Evolutionary conservation across 2,888 invertebrate species (phyloP), one percentile per base, ranked within the genome.

Genomic region (Busseola fusca): DNA sequence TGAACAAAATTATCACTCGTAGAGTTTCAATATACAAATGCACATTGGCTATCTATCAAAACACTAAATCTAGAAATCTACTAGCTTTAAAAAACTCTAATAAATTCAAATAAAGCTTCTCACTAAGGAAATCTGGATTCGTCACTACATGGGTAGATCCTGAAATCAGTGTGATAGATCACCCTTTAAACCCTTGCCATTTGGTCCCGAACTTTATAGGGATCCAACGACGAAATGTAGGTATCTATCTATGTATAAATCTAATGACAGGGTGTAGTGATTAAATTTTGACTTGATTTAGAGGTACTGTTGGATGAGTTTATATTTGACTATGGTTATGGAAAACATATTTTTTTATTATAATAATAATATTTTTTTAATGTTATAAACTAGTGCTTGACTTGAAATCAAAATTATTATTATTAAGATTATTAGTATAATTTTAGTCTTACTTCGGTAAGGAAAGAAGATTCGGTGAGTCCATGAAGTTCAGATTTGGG

Each of bases 161-260:
- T 50, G 58, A 64, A 81, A 80, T 81, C 78, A 62, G 72, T 64
- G 78, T 80, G 73, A 81, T 58, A 42, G 78, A 80, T 80, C 48
- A 16, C 64, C 58, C 40, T 64, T 73, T 50, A 60, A 64, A 58
- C 59, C 57, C n/a, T 37, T 27, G 16, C 52, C 25, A 21, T 65
- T 73, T 58, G 54, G 64, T 48, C 30, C 48, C 62, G 37, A 7
- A 45, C 27, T 81, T 77, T 64, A 63, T 68, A 48, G 65, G 45
- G 58, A 48, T 59, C 21, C 58, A 40, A 76, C 59, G 59, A 68
- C 27, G 45, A 25, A 64, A 68, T 37, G 67, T 59, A 27, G 3
- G 18, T 42, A n/a, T n/a, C n/a, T n/a, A 34, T 7, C 34, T 34
- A 34, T 5, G 34, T 34, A 27, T 72, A 67, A 67, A 75, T 58